A percentile compares a stretch with the other conserved stretches of the same genome.
These are phyloP conservation scores for Tenthredo mesomela DNA, from an alignment of 2,888 invertebrate species.

Conservation along the genomic window DNA sequence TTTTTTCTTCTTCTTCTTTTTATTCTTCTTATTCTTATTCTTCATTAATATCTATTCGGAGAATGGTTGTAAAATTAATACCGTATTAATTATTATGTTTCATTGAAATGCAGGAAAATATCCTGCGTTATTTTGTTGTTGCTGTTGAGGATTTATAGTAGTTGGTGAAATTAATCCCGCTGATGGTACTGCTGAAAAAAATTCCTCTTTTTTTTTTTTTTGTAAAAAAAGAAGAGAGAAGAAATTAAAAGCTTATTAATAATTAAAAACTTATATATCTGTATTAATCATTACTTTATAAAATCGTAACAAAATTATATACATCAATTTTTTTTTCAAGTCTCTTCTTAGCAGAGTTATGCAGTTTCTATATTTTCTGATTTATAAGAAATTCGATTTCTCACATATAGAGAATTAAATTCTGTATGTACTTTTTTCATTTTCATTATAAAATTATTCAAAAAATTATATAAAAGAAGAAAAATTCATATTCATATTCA, in stretches of 20 bases:
- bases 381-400: no score
- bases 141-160: slow-evolving; percentile 66
- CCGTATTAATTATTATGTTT: slow-evolving; percentile 57
- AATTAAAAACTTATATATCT: neutral
- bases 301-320: neutral
- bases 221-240: no score
- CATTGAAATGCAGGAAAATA: slow-evolving; percentile 75
- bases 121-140: slow-evolving; percentile 69
- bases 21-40: neutral
- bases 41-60: slow-evolving; percentile 39
- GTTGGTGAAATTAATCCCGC: slow-evolving; percentile 68
- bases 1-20: neutral
- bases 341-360: neutral
- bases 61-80: neutral
- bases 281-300: neutral
- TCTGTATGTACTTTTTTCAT: no score
- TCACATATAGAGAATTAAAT: no score
- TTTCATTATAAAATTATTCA: neutral
- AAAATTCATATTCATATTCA: no score
- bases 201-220: slow-evolving; percentile 52
- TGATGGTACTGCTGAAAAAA: slow-evolving; percentile 63
- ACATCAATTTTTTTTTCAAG: neutral
- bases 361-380: no score
- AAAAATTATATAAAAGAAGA: neutral
- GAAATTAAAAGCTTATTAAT: neutral